Base-by-base conservation (phyloP, 2,797 vertebrate genomes). In the Pipistrellus pipistrellus region DNA sequence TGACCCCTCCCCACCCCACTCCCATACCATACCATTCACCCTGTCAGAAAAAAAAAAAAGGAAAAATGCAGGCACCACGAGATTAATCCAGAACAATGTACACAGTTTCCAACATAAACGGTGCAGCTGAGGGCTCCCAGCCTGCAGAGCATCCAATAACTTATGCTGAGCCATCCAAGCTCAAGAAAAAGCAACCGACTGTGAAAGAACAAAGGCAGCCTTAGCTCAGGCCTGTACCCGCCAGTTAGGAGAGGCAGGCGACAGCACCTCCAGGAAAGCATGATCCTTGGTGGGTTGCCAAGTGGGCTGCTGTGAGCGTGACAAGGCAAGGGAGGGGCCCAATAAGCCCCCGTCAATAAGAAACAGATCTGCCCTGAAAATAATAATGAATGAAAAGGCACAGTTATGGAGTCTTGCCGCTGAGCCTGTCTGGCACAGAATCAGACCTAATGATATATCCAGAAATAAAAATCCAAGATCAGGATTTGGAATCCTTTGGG, bases 351-450 rank as follows among this genome's bases (percentile, higher is more conserved):
- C 38, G 30, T 95, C 95, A 90, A 62, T 90, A 88, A 94, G 84
- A 91, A 96, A 96, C 88, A 94, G 89, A 94, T 78, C 91, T 95
- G 81, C 84, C 82, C 41, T 95, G 88, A 93, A 96, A 96, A 87
- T 93, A 96, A 94, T 73, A 87, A 89, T 91, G 84, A 95, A 93
- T 84, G 86, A 87, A 87, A 93, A 91, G 87, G 62, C 78, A n/a
- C 32, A 85, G 66, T 80, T 83, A 57, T 38, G 92, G 78, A 93
- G 68, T 38, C 76, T 82, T 91, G 81, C 90, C 46, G 75, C 55
- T 81, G 38, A 90, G 73, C 55, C 66, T 35, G 59, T 73, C 78
- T 94, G 93, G 85, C 93, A 85, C 62, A 57, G 27, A 55, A 38
- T 81, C 68, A 90, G 90, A 57, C 46, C 82, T 91, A 91, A 90